These are phyloP conservation scores for Falco peregrinus DNA, from an alignment of 2,797 vertebrate genomes.

Conservation along the genomic window DNA sequence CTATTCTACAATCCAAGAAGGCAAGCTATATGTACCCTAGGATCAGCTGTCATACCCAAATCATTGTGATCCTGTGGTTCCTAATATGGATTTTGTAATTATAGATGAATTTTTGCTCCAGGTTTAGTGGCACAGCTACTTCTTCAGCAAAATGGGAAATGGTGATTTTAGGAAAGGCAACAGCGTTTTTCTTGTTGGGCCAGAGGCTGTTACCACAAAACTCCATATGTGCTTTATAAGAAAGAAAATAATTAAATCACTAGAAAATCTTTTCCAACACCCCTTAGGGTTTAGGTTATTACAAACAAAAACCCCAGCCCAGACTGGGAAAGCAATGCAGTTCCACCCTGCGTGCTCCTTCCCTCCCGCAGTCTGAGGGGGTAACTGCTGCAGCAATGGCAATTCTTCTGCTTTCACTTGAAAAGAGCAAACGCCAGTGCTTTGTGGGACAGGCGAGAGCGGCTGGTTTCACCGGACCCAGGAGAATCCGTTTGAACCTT, in stretches of 20 bases:
- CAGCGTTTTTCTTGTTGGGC: not conserved
- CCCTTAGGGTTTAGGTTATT: not conserved
- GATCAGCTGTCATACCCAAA: not conserved
- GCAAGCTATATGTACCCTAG: not conserved
- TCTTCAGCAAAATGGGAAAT: not conserved
- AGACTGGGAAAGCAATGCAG: not conserved
- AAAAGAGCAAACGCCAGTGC: not conserved
- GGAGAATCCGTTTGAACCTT: not conserved
- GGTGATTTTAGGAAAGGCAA: not conserved
- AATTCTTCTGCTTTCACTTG: not conserved
- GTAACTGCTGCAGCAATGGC: not conserved
- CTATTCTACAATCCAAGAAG: not conserved
- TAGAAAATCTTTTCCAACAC: not conserved
- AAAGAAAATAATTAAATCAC: not conserved
- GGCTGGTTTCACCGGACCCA: not conserved
- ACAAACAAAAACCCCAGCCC: not conserved
- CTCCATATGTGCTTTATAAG: not conserved
- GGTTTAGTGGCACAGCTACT: not conserved
- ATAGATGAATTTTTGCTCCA: not conserved
- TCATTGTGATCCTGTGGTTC: not conserved
- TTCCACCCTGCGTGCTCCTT: not conserved
- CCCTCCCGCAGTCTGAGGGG: not conserved
- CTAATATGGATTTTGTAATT: not conserved
- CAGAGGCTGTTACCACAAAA: not conserved
- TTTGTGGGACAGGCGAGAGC: not conserved